Evolutionary conservation across 2,113 vertebrate genomes (phyloP), one percentile per base, ranked within the genome.

Genomic region (Alethe diademata): DNA sequence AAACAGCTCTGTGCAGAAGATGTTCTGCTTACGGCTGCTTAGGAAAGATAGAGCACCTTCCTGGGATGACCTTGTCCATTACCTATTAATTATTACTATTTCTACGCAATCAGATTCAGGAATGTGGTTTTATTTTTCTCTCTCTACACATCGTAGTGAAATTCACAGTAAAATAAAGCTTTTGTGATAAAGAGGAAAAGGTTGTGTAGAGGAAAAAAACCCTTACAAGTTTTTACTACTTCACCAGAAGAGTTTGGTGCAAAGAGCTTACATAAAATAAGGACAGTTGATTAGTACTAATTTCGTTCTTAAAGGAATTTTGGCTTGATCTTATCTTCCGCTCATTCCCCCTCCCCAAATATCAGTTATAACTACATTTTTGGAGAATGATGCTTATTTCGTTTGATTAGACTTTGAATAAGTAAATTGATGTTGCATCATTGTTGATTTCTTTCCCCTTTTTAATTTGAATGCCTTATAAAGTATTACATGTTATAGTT

Each of bases 401-500:
- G 3, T 88, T 82, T 94, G 43, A 81, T 88, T 79, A 69, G 58
- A 71, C 61, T 74, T 75, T n/a, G 64, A 84, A 94, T 78, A 66
- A 87, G 23, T 82, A 88, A 92, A 58, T 20, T 86, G 80, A 65
- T 90, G 88, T 74, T 86, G 28, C 67, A 42, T 47, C 19, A 8
- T 80, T 71, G 64, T 75, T 90, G 54, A 23, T 78, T 88, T 82
- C 38, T 53, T 38, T 8, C 22, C 23, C 35, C 47, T 82, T 93
- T 93, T 91, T 78, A 72, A 88, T 95, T 90, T 90, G 69, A 95
- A 89, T 45, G 47, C 35, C 76, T 95, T 91, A 56, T 60, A 67
- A 96, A 71, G 75, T 91, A 94, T 96, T 85, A 88, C 71, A 86
- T 92, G 82, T 42, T 84, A 87, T 95, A 92, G 88, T 67, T 90